Base-by-base conservation (phyloP, 2,113 vertebrate species). In the Poicephalus meyeri region DNA sequence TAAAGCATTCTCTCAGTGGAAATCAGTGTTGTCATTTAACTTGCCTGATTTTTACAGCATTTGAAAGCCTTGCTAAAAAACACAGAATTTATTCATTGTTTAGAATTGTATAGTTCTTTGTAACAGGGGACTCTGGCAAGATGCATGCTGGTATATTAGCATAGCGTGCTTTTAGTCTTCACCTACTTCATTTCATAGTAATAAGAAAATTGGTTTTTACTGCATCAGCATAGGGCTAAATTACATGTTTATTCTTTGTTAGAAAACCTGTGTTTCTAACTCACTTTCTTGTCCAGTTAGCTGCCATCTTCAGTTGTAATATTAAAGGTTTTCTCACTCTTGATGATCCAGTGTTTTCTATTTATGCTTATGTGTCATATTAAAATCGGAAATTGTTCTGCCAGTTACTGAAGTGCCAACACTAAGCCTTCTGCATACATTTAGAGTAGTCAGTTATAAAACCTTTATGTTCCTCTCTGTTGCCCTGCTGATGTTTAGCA, bases 281-380 rank as follows among this genome's bases (percentile, higher is more conserved):
- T 72, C 68, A 10, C 28, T 82, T 85, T 91, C 39, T 47, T 66
- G 44, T 85, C 52, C 47, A 0, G 0, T 74, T 84, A 84, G 29
- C 68, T 86, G 25, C 65, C 1, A 0, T 56, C 26, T 80, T 89
- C 49, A 89, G 60, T 44, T 69, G 10, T 28, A 37, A 28, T 49
- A n/a, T 56, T 70, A 35, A 37, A 0, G 0, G 17, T 20, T 83
- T 80, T 33, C 23, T 79, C 11, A 11, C 29, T 90, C 44, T 47
- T 87, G 35, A 24, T 70, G 68, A 83, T 68, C 29, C 37, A 8
- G 11, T 41, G 35, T 80, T 80, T 86, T 82, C 29, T 86, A 0
- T 46, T 58, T 82, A 21, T 66, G 33, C 31, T 86, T 47, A 10
- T 63, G 24, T 78, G 35, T 49, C 24, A 17, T n/a, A 39, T 11